Evolutionary conservation across 2,113 vertebrate species (phyloP).

Genomic region (Rafetus swinhoei): DNA sequence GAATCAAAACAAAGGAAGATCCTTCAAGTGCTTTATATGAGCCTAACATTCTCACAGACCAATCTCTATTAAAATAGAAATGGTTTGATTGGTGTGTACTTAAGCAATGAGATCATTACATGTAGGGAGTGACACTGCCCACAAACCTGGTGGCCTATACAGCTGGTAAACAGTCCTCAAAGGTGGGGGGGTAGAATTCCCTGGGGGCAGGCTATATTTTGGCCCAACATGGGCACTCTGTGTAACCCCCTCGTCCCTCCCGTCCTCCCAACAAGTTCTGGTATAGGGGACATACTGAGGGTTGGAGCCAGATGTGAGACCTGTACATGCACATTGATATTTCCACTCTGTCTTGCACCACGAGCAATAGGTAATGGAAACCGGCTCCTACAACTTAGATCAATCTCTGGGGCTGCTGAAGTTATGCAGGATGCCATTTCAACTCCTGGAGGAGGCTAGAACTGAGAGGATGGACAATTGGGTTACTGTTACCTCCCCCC

Average conservation of each 20-base stretch:
- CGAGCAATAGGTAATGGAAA: neutral
- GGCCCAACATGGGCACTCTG: neutral
- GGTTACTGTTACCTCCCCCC: neutral
- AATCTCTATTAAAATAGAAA: conserved; percentile 19
- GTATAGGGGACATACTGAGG: neutral
- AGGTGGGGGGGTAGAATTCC: neutral
- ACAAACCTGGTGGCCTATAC: neutral
- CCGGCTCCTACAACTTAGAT: neutral
- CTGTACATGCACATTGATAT: neutral
- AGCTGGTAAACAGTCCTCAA: neutral
- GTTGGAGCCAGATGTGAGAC: neutral
- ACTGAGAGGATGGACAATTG: neutral
- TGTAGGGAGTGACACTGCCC: neutral
- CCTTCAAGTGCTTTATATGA: conserved; percentile 42
- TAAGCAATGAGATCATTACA: neutral
- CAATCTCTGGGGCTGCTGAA: neutral
- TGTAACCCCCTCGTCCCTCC: neutral
- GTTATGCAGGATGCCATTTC: neutral
- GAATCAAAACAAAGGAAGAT: conserved; percentile 5
- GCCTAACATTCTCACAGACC: neutral
- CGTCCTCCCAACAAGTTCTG: neutral
- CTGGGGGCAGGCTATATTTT: neutral
- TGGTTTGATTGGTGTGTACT: neutral
- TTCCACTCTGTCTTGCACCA: neutral
- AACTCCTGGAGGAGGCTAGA: neutral